A percentile compares a stretch with the other conserved stretches of the same genome.
These are phyloP conservation scores for Centropristis striata DNA, from an alignment of 2,113 vertebrate species.

Conservation along the genomic window DNA sequence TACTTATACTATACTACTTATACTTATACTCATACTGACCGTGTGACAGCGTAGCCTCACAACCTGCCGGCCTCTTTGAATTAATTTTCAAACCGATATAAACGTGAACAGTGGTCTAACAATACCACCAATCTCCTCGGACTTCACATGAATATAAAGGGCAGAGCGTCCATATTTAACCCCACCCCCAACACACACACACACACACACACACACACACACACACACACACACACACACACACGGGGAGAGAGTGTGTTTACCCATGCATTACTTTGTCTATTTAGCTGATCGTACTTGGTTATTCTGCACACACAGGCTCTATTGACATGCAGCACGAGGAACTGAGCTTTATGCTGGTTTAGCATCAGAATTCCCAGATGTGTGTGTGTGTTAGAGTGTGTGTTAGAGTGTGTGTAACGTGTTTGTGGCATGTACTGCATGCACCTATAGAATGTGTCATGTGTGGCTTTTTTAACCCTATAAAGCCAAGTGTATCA, in stretches of 20 bases:
- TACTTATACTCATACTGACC: no score
- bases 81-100: neutral
- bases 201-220: neutral
- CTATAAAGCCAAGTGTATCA: no score
- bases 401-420: conserved; percentile 1
- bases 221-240: conserved; percentile 12
- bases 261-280: conserved; percentile 41
- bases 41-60: neutral
- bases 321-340: conserved; percentile 39
- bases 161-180: neutral
- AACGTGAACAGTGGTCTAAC: neutral
- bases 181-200: neutral
- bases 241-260: conserved; percentile 1
- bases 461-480: conserved; percentile 2
- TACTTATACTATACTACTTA: no score
- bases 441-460: conserved; percentile 16
- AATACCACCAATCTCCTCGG: conserved; percentile 1
- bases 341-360: conserved; percentile 18
- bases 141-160: conserved; percentile 18
- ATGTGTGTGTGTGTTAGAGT: conserved; percentile 5
- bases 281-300: conserved; percentile 43
- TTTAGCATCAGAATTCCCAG: conserved; percentile 43
- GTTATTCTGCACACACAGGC: conserved; percentile 42
- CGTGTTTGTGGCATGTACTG: conserved; percentile 1
- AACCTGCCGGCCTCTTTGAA: neutral